Evolutionary conservation across 37 sponge, comb jelly and placozoan species (phyloP).

Genomic region (Dysidea cf. avara): DNA sequence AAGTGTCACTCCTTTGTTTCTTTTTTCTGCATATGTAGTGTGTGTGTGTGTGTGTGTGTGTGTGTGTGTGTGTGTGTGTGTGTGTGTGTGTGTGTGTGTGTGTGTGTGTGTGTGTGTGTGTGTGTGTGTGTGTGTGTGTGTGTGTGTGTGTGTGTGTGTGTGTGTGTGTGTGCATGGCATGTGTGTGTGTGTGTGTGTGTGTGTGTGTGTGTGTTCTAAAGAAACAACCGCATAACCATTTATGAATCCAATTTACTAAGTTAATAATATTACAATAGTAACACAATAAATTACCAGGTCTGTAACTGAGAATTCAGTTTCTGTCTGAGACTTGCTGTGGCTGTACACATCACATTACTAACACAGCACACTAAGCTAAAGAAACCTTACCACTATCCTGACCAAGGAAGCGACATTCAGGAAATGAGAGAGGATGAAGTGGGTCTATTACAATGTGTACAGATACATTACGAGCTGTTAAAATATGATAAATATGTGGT

Average conservation of each 20-base stretch:
- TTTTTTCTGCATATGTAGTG: too few relatives aligned
- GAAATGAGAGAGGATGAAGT: conserved; percentile 8
- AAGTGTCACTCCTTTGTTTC: too few relatives aligned
- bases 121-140: too few relatives aligned
- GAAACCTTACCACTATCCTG: conserved; percentile 41
- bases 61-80: too few relatives aligned
- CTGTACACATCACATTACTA: conserved; percentile 1
- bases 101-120: too few relatives aligned
- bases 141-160: neutral
- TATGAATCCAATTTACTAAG: neutral
- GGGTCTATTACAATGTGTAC: conserved; percentile 35
- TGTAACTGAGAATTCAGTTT: neutral
- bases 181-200: neutral
- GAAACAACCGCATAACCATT: neutral
- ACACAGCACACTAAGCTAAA: too few relatives aligned
- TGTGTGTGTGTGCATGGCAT: too few relatives aligned
- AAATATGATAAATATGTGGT: too few relatives aligned
- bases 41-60: too few relatives aligned
- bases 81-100: too few relatives aligned
- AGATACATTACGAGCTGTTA: conserved; percentile 43
- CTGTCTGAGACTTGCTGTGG: neutral
- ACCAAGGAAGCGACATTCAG: conserved; percentile 52
- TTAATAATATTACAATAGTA: too few relatives aligned
- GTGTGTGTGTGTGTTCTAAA: neutral
- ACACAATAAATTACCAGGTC: neutral